These are phyloP conservation scores for Leptinotarsa undecemlineata DNA, from an alignment of 1,140 invertebrate genomes.

Conservation along the genomic window DNA sequence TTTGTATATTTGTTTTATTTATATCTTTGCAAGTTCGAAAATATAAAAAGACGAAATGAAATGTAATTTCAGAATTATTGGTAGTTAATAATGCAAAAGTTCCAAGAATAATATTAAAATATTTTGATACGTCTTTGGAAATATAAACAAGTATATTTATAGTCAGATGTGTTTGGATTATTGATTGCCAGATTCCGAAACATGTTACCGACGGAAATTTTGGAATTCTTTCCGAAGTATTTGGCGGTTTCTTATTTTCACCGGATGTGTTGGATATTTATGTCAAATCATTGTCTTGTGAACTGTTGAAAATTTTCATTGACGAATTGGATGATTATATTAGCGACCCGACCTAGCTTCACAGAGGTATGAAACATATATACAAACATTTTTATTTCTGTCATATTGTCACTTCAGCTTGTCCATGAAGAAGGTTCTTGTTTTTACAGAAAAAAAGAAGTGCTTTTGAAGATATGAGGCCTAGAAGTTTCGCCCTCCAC, in stretches of 20 bases:
- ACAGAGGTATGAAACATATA: no score
- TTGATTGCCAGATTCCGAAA: constrained; percentile 26
- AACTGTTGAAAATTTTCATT: no score
- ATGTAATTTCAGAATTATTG: constrained; percentile 18
- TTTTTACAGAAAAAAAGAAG: no score
- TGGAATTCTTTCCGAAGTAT: background rate
- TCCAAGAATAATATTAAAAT: constrained; percentile 30
- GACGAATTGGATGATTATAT: no score
- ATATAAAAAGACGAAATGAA: background rate
- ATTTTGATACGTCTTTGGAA: constrained; percentile 27
- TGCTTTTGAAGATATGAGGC: no score
- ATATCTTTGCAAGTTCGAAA: background rate
- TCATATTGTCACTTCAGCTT: no score
- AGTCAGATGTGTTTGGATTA: constrained; percentile 26
- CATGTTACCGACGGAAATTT: background rate
- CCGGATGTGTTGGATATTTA: background rate
- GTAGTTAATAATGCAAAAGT: constrained; percentile 23
- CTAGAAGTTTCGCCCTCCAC: no score
- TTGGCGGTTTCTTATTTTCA: background rate
- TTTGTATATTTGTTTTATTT: constrained; percentile 7
- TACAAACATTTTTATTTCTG: no score
- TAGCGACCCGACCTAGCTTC: no score
- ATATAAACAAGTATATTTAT: constrained; percentile 30
- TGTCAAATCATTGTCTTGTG: background rate
- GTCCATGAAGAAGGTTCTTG: no score